These are phyloP conservation scores for Contarinia nasturtii DNA, from an alignment of 1,140 invertebrate species.

Conservation along the genomic window DNA sequence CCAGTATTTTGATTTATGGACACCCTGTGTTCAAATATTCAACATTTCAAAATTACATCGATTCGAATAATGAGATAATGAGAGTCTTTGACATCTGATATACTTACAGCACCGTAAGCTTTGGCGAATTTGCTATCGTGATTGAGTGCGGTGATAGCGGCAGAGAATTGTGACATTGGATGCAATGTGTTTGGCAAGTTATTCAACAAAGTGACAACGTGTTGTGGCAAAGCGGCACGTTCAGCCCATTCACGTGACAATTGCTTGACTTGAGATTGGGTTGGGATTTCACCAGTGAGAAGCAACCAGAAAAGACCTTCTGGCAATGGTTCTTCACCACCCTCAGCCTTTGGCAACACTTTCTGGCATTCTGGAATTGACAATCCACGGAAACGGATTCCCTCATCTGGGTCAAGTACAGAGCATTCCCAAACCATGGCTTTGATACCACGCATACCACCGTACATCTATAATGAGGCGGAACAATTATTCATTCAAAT, in stretches of 20 bases:
- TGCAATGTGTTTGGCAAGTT: slow-evolving; percentile 87
- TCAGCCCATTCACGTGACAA: slow-evolving; percentile 84
- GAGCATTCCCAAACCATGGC: slow-evolving; percentile 90
- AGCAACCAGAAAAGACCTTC: slow-evolving; percentile 94
- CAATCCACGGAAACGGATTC: slow-evolving; percentile 86
- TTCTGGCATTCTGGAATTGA: slow-evolving; percentile 93
- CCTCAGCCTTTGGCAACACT: slow-evolving; percentile 65
- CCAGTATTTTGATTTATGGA: slow-evolving; percentile 23
- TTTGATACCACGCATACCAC: slow-evolving; percentile 93
- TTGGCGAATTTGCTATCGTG: slow-evolving; percentile 87
- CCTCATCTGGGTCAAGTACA: slow-evolving; percentile 85
- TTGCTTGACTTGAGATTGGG: slow-evolving; percentile 57
- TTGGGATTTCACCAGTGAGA: slow-evolving; percentile 81
- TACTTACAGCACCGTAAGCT: slow-evolving; percentile 51
- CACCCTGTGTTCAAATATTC: slow-evolving; percentile 12
- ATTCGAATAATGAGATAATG: neutral
- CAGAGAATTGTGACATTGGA: slow-evolving; percentile 90
- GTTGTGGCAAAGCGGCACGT: slow-evolving; percentile 56
- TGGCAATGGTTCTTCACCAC: slow-evolving; percentile 76
- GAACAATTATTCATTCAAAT: too few relatives aligned
- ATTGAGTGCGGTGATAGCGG: slow-evolving; percentile 81
- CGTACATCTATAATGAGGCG: slow-evolving; percentile 78
- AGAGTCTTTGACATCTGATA: neutral
- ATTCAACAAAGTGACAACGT: slow-evolving; percentile 88
- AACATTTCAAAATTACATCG: neutral